Base-by-base conservation (phyloP, 2,113 vertebrate genomes). In the Carassius carassius region DNA sequence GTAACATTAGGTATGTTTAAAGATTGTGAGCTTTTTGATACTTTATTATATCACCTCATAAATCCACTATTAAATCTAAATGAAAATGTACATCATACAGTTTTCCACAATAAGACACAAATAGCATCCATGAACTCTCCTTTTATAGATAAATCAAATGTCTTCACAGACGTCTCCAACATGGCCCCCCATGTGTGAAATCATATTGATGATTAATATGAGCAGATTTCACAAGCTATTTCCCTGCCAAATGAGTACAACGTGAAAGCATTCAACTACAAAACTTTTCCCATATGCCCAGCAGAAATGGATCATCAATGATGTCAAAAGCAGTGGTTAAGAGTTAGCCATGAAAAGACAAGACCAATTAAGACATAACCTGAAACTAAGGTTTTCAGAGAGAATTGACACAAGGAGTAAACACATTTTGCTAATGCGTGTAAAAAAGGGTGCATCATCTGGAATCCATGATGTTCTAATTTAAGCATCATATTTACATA, bases 141-240 rank as follows among this genome's bases (percentile, higher is more conserved):
- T 87, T 65, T 81, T 29, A 60, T 32, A 81, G 70, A 84, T 81
- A 63, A 70, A 84, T 77, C 62, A 84, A 84, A 37, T 51, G 51
- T 82, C 79, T 78, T 19, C 32, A 56, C 77, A 60, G 51, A 85
- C 37, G 13, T 56, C 63, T 82, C n/a, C 62, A 85, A 84, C 86
- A 78, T 65, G 54, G 49, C 51, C 74, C 76, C 56, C 80, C 75
- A 56, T 80, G 70, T 79, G 84, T 44, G 65, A 74, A 78, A 67
- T 74, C 79, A 85, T 82, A 87, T 37, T 87, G 69, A 77, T 75
- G 80, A 88, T 88, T 80, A 85, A 85, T 80, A 77, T 80, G 58
- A 83, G 58, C 69, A 83, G 54, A 87, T 11, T 79, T 25, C 73
- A 79, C 84, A 75, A 78, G 80, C 84, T 83, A 80, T 85, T 85